phyloP scores from a whole-genome alignment of 2,113 vertebrate species.

The Anolis carolinensis region DNA sequence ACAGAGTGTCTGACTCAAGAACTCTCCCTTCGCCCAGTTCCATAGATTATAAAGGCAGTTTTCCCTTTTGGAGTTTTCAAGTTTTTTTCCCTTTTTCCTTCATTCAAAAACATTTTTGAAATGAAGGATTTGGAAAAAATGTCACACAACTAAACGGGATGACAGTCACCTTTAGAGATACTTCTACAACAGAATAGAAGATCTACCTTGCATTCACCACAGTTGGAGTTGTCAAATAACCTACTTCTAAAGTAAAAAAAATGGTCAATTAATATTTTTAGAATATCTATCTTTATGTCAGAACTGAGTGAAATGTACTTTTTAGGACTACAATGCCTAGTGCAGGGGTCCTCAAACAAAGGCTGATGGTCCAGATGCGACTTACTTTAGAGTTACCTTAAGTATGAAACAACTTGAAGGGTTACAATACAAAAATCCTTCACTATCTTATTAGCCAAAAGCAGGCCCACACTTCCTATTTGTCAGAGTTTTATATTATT shows the following conservation, averaged over 20 bases:
- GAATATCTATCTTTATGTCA: neutral
- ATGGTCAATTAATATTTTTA: neutral
- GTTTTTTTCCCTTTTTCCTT: neutral
- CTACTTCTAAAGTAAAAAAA: neutral
- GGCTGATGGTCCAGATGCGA: too few species aligned
- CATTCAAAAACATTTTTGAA: neutral
- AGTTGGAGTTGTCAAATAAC: conserved; percentile 9
- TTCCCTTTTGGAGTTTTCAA: conserved; percentile 21
- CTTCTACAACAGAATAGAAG: conserved; percentile 21
- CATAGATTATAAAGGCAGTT: conserved; percentile 42
- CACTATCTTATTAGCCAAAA: too few species aligned
- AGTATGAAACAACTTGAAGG: too few species aligned
- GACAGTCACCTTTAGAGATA: conserved; percentile 16
- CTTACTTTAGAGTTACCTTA: too few species aligned
- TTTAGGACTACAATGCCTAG: too few species aligned
- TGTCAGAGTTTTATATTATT: too few species aligned
- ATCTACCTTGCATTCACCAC: neutral
- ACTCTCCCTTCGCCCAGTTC: conserved; percentile 22
- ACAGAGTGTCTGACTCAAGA: conserved; percentile 57
- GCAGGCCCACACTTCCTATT: too few species aligned
- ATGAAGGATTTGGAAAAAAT: neutral
- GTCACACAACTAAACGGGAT: conserved; percentile 1
- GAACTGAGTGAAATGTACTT: too few species aligned
- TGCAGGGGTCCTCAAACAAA: too few species aligned
- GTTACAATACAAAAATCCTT: too few species aligned